Evolutionary conservation across 64 coral and sea anemone genomes (phyloP).

Genomic region (Stylophora pistillata): DNA sequence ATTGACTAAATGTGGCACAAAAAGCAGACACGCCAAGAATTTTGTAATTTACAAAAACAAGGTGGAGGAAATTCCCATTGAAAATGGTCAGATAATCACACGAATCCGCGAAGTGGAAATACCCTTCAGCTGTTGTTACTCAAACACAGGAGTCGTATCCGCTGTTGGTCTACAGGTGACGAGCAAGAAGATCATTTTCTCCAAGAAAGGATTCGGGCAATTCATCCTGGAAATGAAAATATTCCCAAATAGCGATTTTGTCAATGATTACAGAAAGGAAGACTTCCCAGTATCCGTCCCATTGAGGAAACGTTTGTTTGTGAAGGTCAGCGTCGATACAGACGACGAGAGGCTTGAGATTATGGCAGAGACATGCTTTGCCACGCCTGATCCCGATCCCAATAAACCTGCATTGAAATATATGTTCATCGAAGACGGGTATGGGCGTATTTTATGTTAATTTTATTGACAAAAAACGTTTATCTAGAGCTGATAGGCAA

Average conservation of each 20-base stretch:
- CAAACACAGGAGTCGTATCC: constrained; percentile 42
- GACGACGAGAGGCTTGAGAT: constrained; percentile 72
- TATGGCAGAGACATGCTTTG: constrained; percentile 69
- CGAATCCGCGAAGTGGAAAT: constrained; percentile 55
- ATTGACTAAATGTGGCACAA: constrained; percentile 54
- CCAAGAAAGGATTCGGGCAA: constrained; percentile 6
- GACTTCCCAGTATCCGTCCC: background rate
- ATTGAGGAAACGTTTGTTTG: background rate
- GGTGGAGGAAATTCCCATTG: constrained; percentile 48
- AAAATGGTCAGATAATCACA: constrained; percentile 16
- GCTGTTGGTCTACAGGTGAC: constrained; percentile 8
- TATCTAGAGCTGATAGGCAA: no score
- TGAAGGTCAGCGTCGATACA: constrained; percentile 56
- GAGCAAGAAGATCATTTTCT: constrained; percentile 52
- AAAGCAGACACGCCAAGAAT: constrained; percentile 44
- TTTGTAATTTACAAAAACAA: constrained; percentile 64
- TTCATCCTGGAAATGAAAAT: background rate
- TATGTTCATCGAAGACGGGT: constrained; percentile 26
- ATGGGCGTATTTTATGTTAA: background rate
- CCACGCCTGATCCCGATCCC: constrained; percentile 72
- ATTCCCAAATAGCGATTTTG: background rate
- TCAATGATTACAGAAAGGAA: background rate
- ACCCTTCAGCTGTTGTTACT: constrained; percentile 62
- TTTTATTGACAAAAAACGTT: background rate
- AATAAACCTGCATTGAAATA: constrained; percentile 45